Base-by-base conservation (phyloP, 1,140 invertebrate species). In the Rhopalosiphum padi region DNA sequence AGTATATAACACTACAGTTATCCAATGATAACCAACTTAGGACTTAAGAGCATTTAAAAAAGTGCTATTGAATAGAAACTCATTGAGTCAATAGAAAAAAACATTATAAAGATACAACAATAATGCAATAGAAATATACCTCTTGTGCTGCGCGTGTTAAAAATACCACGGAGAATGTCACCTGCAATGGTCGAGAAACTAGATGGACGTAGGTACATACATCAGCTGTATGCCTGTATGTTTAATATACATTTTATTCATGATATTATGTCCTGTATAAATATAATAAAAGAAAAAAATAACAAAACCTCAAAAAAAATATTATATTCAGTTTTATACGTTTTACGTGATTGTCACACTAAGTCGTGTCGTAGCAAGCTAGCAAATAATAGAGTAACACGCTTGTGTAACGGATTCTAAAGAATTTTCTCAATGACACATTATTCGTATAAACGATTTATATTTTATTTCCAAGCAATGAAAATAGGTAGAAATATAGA, bases 261-360 rank as follows among this genome's bases (percentile, higher is more conserved):
- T 89, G 51, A 21, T 1, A 41, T 89, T 9, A 46, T 3, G 86
- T 48, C 23, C 7, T 7, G 30, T 9, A 6, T 51, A 23, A 18
- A 7, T 35, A 88, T 46, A 53, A 89, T 51, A 53, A 37, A 37
- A 53, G 8, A 51, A 11, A 53, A 35, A 88, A 88, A 88, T 88
- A 48, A 88, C 46, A n/a, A n/a, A 48, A 88, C 21, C 30, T 48
- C 46, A 30, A 48, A n/a, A 87, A 21, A 48, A 51, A 48, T n/a
- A 21, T 43, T 46, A 5, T n/a, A 87, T n/a, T 46, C 25, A 18
- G 43, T 87, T 87, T 46, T 46, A 87, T 46, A 48, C 25, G 23
- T 46, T 51, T 51, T 51, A 88, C 46, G 86, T 88, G 46, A 51
- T 88, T 51, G 86, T 51, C 86, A 51, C 86, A 51, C 86, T 51